Conservation (phyloP, 1,140 invertebrate genomes). For the Camponotus floridanus region DNA sequence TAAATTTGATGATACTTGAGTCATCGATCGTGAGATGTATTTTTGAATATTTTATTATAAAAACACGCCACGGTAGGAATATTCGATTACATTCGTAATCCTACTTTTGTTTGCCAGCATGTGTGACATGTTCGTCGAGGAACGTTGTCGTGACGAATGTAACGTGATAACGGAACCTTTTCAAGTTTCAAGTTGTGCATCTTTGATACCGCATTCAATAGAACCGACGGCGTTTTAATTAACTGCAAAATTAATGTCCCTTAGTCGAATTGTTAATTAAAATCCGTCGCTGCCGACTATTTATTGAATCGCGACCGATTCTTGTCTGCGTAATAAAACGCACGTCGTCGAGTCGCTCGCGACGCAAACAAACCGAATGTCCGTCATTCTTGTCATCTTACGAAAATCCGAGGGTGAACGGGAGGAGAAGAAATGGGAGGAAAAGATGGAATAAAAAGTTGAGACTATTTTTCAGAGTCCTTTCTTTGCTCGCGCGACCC, state of each 20-base stretch:
- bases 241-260: constrained; percentile 40
- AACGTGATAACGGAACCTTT: neutral
- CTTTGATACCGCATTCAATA: neutral
- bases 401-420: neutral
- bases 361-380: constrained; percentile 44
- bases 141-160: neutral
- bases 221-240: constrained; percentile 40
- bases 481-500: constrained; percentile 36
- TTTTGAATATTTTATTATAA: neutral
- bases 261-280: constrained; percentile 54
- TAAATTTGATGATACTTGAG: too few relatives aligned
- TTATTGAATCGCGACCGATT: constrained; percentile 36
- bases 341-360: neutral
- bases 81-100: neutral
- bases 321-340: constrained; percentile 18
- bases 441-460: constrained; percentile 23
- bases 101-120: neutral
- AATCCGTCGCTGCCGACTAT: constrained; percentile 2
- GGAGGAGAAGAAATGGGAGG: too few relatives aligned
- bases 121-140: neutral
- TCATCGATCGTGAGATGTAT: too few relatives aligned
- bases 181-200: constrained; percentile 10
- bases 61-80: neutral
- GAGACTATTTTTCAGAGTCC: constrained; percentile 43
- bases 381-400: constrained; percentile 36